Evolutionary conservation across 2,888 invertebrate species (phyloP), one percentile per base, ranked within the genome.

Genomic region (Apamea sordens): DNA sequence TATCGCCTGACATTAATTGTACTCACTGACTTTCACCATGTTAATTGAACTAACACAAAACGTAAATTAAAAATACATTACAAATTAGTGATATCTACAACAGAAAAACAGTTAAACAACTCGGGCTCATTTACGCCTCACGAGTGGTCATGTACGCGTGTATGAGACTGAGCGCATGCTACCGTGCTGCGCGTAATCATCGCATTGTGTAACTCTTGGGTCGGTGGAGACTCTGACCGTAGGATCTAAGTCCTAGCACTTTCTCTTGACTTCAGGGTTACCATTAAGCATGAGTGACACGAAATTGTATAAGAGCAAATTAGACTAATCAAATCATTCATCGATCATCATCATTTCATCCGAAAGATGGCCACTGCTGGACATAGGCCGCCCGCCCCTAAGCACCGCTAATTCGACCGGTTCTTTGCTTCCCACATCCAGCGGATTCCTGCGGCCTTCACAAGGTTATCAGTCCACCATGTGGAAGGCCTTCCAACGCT

Each of bases 141-240:
- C 70, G 85, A 68, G 59, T 72, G 63, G 73, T 68, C 44, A 65
- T 56, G 11, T 24, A 36, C n/a, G 50, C n/a, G 64, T 41, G 69
- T 63, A 11, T 24, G 71, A 64, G 11, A 24, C 36, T 2, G 32
- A 36, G 56, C 64, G 72, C 64, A 73, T 63, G 59, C 56, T 74
- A 61, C 59, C 77, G 71, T 73, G 77, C 80, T 73, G 77, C 80
- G 65, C 73, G 67, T 76, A 67, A 56, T 74, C 63, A 63, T 28
- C 10, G 74, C n/a, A 85, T 81, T 85, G 77, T 77, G 82, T 77
- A 84, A 81, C 59, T 64, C 36, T 50, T 21, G 41, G 73, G 44
- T n/a, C 47, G 65, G 50, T 32, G 32, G 59, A 61, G 65, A 24
- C 73, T 32, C 70, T 70, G 70, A 56, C 56, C 61, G 53, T 59